Evolutionary conservation across 2,797 vertebrate species (phyloP).

Genomic region (Eulemur rubriventer): DNA sequence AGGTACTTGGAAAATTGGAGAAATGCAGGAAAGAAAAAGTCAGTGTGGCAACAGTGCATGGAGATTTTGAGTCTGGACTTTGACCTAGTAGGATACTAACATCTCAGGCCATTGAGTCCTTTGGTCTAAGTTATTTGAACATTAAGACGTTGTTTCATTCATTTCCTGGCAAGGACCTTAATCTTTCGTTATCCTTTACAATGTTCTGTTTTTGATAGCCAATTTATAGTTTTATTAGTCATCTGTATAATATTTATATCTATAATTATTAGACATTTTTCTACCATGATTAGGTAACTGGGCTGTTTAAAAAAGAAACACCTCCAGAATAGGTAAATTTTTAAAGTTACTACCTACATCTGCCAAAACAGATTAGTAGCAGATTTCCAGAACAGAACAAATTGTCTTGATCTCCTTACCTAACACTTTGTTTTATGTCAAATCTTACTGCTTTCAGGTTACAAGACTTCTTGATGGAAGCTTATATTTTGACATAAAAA

Average conservation of each 20-base stretch:
- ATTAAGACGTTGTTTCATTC: background rate
- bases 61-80: background rate
- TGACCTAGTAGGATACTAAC: background rate
- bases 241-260: background rate
- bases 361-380: constrained; percentile 71
- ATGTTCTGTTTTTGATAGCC: background rate
- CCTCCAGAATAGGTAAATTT: constrained; percentile 54
- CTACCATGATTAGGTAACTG: constrained; percentile 59
- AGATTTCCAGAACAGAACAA: constrained; percentile 68
- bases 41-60: background rate
- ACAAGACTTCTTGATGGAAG: constrained; percentile 41
- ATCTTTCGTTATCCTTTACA: background rate
- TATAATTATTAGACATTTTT: constrained; percentile 42
- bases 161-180: background rate
- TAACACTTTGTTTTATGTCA: constrained; percentile 61
- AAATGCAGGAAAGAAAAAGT: background rate
- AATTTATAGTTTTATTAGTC: background rate
- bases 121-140: background rate
- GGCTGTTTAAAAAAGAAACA: constrained; percentile 75
- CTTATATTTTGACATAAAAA: constrained; percentile 64
- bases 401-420: constrained; percentile 69
- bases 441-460: constrained; percentile 49
- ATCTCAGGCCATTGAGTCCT: background rate
- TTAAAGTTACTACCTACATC: constrained; percentile 60
- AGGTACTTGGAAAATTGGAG: background rate